Base-by-base conservation (phyloP, 2,113 vertebrate genomes). In the Ariopsis seemanni region DNA sequence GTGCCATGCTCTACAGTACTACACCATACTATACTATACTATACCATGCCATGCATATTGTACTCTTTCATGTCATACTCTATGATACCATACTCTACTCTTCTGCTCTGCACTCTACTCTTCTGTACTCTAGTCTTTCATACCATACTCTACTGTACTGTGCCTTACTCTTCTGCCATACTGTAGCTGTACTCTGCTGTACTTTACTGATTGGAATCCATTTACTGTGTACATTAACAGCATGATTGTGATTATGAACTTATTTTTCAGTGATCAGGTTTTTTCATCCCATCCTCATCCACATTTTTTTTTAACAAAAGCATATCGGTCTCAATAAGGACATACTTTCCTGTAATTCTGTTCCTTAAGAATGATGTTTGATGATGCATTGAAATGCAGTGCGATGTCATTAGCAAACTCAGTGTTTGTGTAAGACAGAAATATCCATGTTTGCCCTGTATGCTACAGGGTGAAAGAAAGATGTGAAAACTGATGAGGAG, bases 381-480 rank as follows among this genome's bases (percentile, higher is more conserved):
- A 77, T 77, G 74, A 50, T 50, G 42, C 12, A 48, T 50, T 75
- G 20, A 50, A 75, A 50, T 75, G 42, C 52, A 52, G 14, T 57
- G 27, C 9, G 8, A 20, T 10, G n/a, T 30, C 53, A 57, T 30
- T 80, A 57, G 77, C 18, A n/a, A 27, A 15, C 10, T 14, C 20
- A 6, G 25, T 57, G 77, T 55, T 57, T 57, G n/a, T 34, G n/a
- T 58, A 34, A 42, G 27, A 58, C 55, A 34, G 30, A 62, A 82
- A 62, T 48, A 27, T 30, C n/a, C 22, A 14, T 69, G 50, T 11
- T 80, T 86, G 85, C n/a, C 85, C 77, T 58, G 60, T 25, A 62
- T 65, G 78, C 57, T 80, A 86, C 14, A 5, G 85, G 77, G 85
- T 79, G 74, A 65, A 30, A 48, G 1, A 2, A 85, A 78, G 50